Evolutionary conservation across 2,888 invertebrate species (phyloP).

Genomic region (Oscheius myriophilus): DNA sequence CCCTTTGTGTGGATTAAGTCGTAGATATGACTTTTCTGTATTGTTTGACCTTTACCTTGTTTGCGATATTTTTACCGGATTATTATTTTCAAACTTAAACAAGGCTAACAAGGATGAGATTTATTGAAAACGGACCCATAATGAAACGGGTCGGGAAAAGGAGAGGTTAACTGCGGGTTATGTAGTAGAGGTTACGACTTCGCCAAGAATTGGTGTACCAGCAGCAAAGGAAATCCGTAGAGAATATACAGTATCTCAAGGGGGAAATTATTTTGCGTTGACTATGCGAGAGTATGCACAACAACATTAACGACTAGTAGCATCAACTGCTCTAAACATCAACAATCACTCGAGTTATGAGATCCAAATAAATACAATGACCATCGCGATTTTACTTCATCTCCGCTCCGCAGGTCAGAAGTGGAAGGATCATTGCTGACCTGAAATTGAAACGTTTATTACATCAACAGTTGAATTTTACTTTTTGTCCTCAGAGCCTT

Average conservation of each 20-base stretch:
- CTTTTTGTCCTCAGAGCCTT: constrained; percentile 11
- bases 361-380: constrained; percentile 31
- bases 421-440: constrained; percentile 26
- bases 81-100: too few relatives aligned
- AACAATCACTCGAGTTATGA: constrained; percentile 27
- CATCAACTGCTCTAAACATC: too few relatives aligned
- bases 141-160: constrained; percentile 1
- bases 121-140: too few relatives aligned
- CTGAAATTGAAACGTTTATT: constrained; percentile 14
- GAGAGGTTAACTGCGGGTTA: constrained; percentile 8
- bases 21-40: too few relatives aligned
- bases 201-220: constrained; percentile 13
- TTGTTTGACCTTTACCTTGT: too few relatives aligned
- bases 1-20: too few relatives aligned
- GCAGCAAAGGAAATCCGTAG: constrained; percentile 26
- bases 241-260: constrained; percentile 23
- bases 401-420: constrained; percentile 32
- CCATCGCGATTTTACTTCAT: constrained; percentile 23
- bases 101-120: too few relatives aligned
- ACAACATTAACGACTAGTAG: too few relatives aligned
- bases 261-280: not conserved
- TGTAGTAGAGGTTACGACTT: not conserved
- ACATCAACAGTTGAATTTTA: not conserved
- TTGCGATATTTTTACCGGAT: too few relatives aligned
- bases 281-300: too few relatives aligned